Evolutionary conservation across 2,888 invertebrate species (phyloP), one percentile per base, ranked within the genome.

Genomic region (Aleiodes alternator): DNA sequence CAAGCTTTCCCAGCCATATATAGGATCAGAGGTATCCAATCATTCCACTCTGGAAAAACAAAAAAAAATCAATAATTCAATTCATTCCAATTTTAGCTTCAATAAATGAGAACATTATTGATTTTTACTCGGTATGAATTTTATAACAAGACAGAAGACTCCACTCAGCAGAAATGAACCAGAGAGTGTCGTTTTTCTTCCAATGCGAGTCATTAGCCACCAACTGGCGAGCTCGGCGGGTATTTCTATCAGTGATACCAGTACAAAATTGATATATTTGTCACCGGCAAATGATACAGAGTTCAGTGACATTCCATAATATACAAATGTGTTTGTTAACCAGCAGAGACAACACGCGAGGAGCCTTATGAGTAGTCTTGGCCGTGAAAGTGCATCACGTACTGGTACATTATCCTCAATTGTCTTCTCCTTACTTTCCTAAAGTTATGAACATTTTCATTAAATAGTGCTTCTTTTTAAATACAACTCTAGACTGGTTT

Each of bases 281-380:
- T 95, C 93, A 0, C 95, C 96, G 16, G 93, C 93, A 66, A 96
- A 89, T 0, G 94, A 92, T 3, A 95, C 95, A 0, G 96, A 93
- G 88, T 95, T 95, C 72, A 96, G 91, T 0, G 95, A 95, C 53
- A 96, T 89, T 0, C 96, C 96, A 84, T 95, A 96, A 87, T 95
- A 96, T 23, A 96, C 93, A 79, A 96, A 93, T 0, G 95, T 94
- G 82, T 94, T 93, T 0, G 95, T 94, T 14, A 95, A 92, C 95
- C 95, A 96, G 90, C 95, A 95, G 81, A 95, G 92, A n/a, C 94
- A 94, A 80, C 95, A 95, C 69, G 93, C 93, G 1, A 91, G 81
- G 59, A 94, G 89, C 50, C 94, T 90, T 0, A 90, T 83, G 77
- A 93, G 86, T 12, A 94, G 84, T 23, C 90, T 90, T 57, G 87